Percentiles rank a stretch among this genome's conserved stretches.
Evolutionary conservation across 2,113 vertebrate species (phyloP).

Genomic region (Dermatemys mawii): DNA sequence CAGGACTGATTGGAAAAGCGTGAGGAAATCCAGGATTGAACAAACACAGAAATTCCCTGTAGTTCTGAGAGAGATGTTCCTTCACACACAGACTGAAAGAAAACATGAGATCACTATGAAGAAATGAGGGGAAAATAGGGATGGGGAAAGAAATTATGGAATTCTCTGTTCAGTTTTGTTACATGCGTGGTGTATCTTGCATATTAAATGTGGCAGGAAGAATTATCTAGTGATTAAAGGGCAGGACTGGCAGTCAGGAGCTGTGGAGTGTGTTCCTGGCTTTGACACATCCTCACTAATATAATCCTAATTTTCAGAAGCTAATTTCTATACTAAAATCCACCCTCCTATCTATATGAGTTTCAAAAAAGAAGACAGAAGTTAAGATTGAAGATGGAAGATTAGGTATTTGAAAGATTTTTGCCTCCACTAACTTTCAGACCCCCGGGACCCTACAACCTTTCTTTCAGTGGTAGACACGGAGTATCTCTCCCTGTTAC

Average conservation of each 20-base stretch:
- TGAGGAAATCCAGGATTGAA: neutral
- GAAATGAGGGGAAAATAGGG: neutral
- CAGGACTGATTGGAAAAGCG: neutral
- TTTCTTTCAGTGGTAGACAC: neutral
- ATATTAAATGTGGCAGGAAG: neutral
- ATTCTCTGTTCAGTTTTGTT: neutral
- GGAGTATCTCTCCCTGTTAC: neutral
- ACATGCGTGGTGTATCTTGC: neutral
- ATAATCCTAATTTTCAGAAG: neutral
- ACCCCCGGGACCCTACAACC: neutral
- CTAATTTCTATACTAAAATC: neutral
- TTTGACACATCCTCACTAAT: neutral
- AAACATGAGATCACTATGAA: neutral
- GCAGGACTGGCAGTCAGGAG: neutral
- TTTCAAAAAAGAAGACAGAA: neutral
- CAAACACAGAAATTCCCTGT: neutral
- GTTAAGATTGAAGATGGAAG: neutral
- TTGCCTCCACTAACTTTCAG: neutral
- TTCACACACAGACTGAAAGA: neutral
- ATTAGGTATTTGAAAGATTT: neutral
- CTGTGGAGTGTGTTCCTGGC: neutral
- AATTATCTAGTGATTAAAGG: neutral
- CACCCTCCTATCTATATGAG: neutral
- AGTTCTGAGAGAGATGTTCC: neutral
- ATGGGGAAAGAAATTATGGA: neutral